A percentile compares a stretch with the other conserved stretches of the same genome.
phyloP scores from a whole-genome alignment of 2,797 vertebrate genomes.

The Eptatretus atami region DNA sequence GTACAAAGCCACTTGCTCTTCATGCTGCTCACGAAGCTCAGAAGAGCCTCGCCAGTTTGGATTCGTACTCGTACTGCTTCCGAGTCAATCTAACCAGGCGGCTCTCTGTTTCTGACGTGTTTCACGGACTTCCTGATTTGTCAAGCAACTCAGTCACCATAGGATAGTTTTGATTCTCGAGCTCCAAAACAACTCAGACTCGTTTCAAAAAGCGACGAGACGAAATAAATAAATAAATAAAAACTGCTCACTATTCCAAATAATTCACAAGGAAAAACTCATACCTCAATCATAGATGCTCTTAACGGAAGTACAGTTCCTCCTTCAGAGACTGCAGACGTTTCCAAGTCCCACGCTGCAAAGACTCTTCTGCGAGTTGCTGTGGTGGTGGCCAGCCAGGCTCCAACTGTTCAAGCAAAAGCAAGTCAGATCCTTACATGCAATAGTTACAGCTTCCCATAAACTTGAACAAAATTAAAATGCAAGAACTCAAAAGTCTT shows the following conservation, averaged over 20 bases:
- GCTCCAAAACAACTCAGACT: no score
- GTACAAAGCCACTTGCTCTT: slow-evolving; percentile 34
- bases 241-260: no score
- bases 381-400: slow-evolving; percentile 38
- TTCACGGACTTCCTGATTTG: slow-evolving; percentile 41
- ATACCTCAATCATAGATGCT: slow-evolving; percentile 49
- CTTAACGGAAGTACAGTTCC: slow-evolving; percentile 50
- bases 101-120: slow-evolving; percentile 23
- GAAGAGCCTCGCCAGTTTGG: slow-evolving; percentile 28
- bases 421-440: no score
- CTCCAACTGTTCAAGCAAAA: slow-evolving; percentile 21
- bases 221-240: not conserved
- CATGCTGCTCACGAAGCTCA: slow-evolving; percentile 39
- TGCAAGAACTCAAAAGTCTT: no score
- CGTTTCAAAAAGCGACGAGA: no score
- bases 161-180: no score
- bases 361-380: slow-evolving; percentile 34
- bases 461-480: no score
- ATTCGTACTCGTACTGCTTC: slow-evolving; percentile 31
- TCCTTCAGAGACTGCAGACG: slow-evolving; percentile 46
- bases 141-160: slow-evolving; percentile 1
- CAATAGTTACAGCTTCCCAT: no score
- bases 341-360: slow-evolving; percentile 52
- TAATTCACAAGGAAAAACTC: slow-evolving; percentile 1
- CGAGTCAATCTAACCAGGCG: slow-evolving; percentile 39